Conservation (phyloP, 2,113 vertebrate species). For the Rallus limicola region DNA sequence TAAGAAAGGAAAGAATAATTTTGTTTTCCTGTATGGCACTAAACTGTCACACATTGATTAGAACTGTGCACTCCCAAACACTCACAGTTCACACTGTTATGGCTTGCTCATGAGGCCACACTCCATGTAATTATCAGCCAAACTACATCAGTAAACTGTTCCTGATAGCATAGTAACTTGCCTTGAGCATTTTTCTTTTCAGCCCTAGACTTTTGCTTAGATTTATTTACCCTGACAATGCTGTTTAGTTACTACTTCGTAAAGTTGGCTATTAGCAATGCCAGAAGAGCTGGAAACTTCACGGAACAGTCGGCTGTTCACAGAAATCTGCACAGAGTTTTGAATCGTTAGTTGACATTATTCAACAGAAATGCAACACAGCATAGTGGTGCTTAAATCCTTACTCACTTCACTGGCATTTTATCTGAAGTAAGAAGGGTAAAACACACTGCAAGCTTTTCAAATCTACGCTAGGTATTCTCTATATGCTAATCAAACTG, state of each 20-base stretch:
- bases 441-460: not conserved
- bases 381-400: not conserved
- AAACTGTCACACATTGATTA: not conserved
- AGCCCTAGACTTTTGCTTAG: not conserved
- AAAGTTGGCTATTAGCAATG: not conserved
- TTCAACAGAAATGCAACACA: not conserved
- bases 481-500: not conserved
- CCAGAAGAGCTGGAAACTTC: not conserved
- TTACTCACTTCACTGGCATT: not conserved
- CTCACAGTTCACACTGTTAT: not conserved
- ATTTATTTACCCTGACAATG: conserved; percentile 55
- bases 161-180: conserved; percentile 10
- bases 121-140: conserved; percentile 31
- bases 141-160: conserved; percentile 14
- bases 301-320: not conserved
- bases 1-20: not conserved
- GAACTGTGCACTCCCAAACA: not conserved
- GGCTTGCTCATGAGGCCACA: not conserved
- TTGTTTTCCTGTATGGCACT: not conserved
- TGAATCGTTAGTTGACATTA: not conserved
- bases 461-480: not conserved
- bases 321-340: not conserved
- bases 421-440: not conserved
- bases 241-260: not conserved
- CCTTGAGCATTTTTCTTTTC: conserved; percentile 41